phyloP scores from a whole-genome alignment of 1,140 invertebrate genomes.

The Lordiphosa stackelbergi region DNA sequence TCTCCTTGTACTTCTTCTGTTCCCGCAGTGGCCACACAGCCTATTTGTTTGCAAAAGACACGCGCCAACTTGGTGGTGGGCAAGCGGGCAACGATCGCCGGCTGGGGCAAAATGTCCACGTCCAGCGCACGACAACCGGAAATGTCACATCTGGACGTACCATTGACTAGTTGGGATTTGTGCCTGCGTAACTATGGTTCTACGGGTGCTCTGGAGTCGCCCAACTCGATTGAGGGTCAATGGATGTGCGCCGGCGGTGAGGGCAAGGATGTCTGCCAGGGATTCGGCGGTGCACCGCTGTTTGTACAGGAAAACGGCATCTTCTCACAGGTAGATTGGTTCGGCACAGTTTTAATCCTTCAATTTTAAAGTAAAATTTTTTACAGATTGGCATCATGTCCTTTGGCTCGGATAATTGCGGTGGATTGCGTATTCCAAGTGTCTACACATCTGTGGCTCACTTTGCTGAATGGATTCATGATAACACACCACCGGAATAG shows the following conservation, averaged over 20 bases:
- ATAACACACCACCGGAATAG: slow-evolving; percentile 81
- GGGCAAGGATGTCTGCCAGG: slow-evolving; percentile 82
- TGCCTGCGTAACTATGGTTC: slow-evolving; percentile 73
- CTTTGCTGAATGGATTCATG: slow-evolving; percentile 83
- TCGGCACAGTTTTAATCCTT: neutral
- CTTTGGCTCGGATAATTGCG: slow-evolving; percentile 85
- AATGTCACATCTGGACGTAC: slow-evolving; percentile 73
- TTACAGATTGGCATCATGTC: slow-evolving; percentile 83
- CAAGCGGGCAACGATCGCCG: slow-evolving; percentile 77
- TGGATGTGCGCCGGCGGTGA: slow-evolving; percentile 85
- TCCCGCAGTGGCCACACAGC: slow-evolving; percentile 78
- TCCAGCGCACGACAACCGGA: slow-evolving; percentile 67
- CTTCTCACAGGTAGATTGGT: slow-evolving; percentile 79
- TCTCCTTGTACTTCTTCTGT: slow-evolving; percentile 10
- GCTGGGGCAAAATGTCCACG: slow-evolving; percentile 76
- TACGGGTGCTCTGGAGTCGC: slow-evolving; percentile 73
- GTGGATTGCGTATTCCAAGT: slow-evolving; percentile 82
- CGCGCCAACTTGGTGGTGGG: slow-evolving; percentile 78
- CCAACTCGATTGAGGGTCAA: slow-evolving; percentile 78
- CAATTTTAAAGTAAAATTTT: neutral
- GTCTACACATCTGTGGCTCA: slow-evolving; percentile 84
- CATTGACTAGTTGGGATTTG: slow-evolving; percentile 74
- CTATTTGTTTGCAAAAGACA: slow-evolving; percentile 78
- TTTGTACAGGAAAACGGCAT: slow-evolving; percentile 80
- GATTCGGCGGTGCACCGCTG: slow-evolving; percentile 84